Percentiles rank a stretch among this genome's conserved stretches.
These are phyloP conservation scores for Drepana falcataria DNA, from an alignment of 2,888 invertebrate genomes.

Conservation along the genomic window DNA sequence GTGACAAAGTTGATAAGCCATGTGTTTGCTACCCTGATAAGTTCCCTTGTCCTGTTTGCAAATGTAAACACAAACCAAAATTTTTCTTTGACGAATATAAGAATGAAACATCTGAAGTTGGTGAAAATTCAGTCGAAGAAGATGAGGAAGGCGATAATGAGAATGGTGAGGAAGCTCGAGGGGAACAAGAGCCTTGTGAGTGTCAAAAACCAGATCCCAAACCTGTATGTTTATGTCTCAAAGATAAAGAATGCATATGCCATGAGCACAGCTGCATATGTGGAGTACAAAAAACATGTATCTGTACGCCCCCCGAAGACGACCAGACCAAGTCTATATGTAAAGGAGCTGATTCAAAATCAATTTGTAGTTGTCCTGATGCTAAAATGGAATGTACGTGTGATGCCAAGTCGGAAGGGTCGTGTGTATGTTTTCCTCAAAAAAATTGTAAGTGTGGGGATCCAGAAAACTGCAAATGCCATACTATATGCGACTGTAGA, in stretches of 20 bases:
- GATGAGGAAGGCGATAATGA: constrained; percentile 11
- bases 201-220: constrained; percentile 48
- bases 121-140: constrained; percentile 10
- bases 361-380: constrained; percentile 43
- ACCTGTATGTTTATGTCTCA: constrained; percentile 41
- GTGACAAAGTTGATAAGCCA: constrained; percentile 51
- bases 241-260: constrained; percentile 50
- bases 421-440: constrained; percentile 48
- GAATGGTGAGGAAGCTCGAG: constrained; percentile 6
- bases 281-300: constrained; percentile 41
- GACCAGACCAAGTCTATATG: constrained; percentile 25
- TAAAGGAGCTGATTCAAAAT: constrained; percentile 35
- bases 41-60: constrained; percentile 51
- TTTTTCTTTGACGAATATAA: constrained; percentile 1
- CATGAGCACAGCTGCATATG: constrained; percentile 43
- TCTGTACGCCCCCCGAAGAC: constrained; percentile 42
- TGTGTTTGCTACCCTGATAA: constrained; percentile 51
- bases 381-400: constrained; percentile 41
- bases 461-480: constrained; percentile 56
- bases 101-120: not conserved
- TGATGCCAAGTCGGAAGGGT: constrained; percentile 17
- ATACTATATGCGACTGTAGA: constrained; percentile 44
- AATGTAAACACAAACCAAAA: constrained; percentile 46
- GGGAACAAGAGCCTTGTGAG: constrained; percentile 35
- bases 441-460: constrained; percentile 49